These are phyloP conservation scores for Oreochromis niloticus DNA, from an alignment of 2,113 vertebrate genomes.

Conservation along the genomic window DNA sequence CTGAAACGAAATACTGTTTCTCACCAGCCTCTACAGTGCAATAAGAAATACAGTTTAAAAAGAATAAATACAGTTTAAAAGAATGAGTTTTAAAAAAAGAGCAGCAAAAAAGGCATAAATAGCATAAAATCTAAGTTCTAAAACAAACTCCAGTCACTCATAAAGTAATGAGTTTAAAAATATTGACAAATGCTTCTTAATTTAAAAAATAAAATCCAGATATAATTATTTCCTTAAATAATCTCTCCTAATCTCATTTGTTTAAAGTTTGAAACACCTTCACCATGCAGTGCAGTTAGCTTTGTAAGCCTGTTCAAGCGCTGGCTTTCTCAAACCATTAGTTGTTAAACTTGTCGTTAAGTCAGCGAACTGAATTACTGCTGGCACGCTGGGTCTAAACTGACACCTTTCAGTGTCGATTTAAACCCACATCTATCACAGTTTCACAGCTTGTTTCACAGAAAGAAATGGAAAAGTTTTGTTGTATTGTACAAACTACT, in stretches of 20 bases:
- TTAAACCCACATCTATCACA: not conserved
- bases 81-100: too few species aligned
- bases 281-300: rapidly evolving
- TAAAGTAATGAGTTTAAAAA: not conserved
- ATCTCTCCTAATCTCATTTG: not conserved
- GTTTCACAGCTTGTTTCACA: not conserved
- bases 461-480: not conserved
- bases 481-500: not conserved
- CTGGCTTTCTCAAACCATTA: not conserved
- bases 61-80: too few species aligned
- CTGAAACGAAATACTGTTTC: too few species aligned
- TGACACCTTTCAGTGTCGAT: not conserved
- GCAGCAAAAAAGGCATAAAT: too few species aligned
- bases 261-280: not conserved
- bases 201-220: not conserved
- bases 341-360: not conserved
- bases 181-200: not conserved
- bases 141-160: too few species aligned
- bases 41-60: too few species aligned
- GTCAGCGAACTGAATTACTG: not conserved
- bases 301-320: not conserved
- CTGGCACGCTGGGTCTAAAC: not conserved
- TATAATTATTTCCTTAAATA: not conserved
- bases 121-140: too few species aligned
- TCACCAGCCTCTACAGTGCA: too few species aligned